Conservation (phyloP, 2,888 invertebrate genomes). For the Hartigia nigra region DNA sequence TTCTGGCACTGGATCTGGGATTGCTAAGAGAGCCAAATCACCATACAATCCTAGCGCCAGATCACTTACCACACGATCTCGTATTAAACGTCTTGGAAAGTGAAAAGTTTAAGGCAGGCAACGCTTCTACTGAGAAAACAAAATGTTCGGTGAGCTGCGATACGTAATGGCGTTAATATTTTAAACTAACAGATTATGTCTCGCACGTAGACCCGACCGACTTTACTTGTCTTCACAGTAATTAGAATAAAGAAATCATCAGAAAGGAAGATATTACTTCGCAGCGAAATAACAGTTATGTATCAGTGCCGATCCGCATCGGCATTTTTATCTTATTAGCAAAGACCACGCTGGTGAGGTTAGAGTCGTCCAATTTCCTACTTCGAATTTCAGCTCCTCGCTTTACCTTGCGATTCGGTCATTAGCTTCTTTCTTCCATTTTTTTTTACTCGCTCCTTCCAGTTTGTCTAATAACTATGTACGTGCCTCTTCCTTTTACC, state of each 20-base stretch:
- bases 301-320: neutral
- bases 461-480: neutral
- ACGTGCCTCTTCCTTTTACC: neutral
- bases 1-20: conserved; percentile 40
- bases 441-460: conserved; percentile 8
- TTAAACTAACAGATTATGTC: neutral
- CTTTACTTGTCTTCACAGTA: neutral
- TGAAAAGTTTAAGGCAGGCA: conserved; percentile 32
- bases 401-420: neutral
- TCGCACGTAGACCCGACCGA: neutral
- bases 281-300: neutral
- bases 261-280: neutral
- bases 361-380: neutral
- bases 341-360: neutral
- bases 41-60: conserved; percentile 56
- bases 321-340: neutral
- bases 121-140: too few relatives aligned
- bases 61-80: conserved; percentile 58
- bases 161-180: neutral
- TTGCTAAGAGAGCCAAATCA: conserved; percentile 57
- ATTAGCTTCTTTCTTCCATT: conserved; percentile 1
- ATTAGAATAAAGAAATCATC: neutral
- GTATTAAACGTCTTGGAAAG: conserved; percentile 60
- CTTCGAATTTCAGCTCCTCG: neutral
- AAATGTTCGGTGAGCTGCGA: neutral